A percentile compares a stretch with the other conserved stretches of the same genome.
These are phyloP conservation scores for Brachionus koreanus DNA, from an alignment of 1,140 invertebrate genomes.

Conservation along the genomic window DNA sequence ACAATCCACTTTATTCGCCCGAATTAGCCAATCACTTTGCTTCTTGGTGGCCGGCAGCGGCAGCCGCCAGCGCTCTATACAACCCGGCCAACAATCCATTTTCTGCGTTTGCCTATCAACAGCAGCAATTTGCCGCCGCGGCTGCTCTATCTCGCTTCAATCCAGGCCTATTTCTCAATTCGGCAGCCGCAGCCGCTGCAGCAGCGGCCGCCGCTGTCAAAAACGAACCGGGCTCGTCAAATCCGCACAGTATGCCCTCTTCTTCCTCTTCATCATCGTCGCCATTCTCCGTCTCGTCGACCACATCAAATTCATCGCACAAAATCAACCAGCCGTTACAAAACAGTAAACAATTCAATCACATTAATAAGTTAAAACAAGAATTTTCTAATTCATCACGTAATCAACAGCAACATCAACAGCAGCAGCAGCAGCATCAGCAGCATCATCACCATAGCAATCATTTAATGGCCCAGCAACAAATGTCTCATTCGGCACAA, in stretches of 20 bases:
- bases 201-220: not conserved
- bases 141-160: constrained; percentile 34
- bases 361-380: not conserved
- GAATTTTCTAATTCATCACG: not conserved
- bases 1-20: constrained; percentile 27
- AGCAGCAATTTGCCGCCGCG: constrained; percentile 35
- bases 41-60: constrained; percentile 23
- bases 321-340: not conserved
- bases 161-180: not conserved
- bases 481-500: too few relatives aligned
- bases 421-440: not conserved
- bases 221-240: not conserved
- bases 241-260: not conserved
- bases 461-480: not conserved
- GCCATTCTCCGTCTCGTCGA: not conserved
- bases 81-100: not conserved
- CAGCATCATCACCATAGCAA: not conserved
- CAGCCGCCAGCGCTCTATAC: constrained; percentile 20
- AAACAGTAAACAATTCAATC: constrained; percentile 34
- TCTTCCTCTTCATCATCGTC: not conserved
- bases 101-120: constrained; percentile 9
- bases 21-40: constrained; percentile 26
- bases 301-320: not conserved
- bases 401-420: constrained; percentile 5
- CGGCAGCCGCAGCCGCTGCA: not conserved